Evolutionary conservation across 2,797 vertebrate species (phyloP).

Genomic region (Phrynocephalus vlangalii): DNA sequence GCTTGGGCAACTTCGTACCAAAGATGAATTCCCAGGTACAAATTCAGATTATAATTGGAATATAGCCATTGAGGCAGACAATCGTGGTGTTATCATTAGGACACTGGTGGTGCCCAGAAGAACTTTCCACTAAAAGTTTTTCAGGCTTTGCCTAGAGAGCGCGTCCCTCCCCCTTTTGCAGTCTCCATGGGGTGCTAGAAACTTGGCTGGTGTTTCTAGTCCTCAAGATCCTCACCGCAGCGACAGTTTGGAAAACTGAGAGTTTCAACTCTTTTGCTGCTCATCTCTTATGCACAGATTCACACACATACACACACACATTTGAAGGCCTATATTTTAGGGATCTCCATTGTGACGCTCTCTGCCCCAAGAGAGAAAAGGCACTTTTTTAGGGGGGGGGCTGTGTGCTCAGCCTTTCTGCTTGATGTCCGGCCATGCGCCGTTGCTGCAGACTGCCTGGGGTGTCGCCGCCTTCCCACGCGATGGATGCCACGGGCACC

Average conservation of each 20-base stretch:
- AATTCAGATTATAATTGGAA: neutral
- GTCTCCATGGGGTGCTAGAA: too few relatives aligned
- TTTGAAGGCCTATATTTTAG: too few relatives aligned
- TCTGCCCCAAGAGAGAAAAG: neutral
- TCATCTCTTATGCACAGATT: too few relatives aligned
- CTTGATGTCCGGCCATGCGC: neutral
- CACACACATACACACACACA: too few relatives aligned
- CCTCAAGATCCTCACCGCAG: neutral
- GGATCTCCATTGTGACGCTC: too few relatives aligned
- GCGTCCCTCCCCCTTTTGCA: neutral
- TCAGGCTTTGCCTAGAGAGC: too few relatives aligned
- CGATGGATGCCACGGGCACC: too few relatives aligned
- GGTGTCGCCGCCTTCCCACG: accelerated
- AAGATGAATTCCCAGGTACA: too few relatives aligned
- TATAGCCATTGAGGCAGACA: too few relatives aligned
- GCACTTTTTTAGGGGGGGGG: accelerated
- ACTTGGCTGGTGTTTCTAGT: neutral
- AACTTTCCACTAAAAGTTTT: neutral
- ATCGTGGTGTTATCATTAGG: too few relatives aligned
- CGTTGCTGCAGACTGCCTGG: neutral
- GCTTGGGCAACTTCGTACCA: neutral
- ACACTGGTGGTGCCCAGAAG: neutral
- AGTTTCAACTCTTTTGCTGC: too few relatives aligned
- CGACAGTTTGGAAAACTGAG: neutral
- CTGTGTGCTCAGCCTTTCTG: neutral